A percentile compares a stretch with the other conserved stretches of the same genome.
phyloP scores from a whole-genome alignment of 30 jellyfish, hydroid and myxozoan genomes.

The Phacellophora camtschatica region DNA sequence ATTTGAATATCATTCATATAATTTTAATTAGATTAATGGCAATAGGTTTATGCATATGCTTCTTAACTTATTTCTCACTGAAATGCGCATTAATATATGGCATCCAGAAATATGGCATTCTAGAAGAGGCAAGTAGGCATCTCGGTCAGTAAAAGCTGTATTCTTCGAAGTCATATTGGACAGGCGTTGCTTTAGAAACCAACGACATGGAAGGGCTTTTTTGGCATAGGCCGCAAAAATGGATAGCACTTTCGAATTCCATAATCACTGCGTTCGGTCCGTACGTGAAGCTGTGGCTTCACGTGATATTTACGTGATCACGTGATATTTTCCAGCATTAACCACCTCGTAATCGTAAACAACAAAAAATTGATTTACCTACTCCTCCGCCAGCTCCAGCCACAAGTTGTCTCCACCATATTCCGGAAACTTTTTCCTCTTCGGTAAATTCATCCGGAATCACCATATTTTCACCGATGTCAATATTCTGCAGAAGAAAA shows the following conservation, averaged over 20 bases:
- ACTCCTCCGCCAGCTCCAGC: slow-evolving; percentile 99
- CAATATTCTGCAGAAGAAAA: slow-evolving; percentile 84
- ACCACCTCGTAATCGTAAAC: not conserved
- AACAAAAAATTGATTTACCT: slow-evolving; percentile 55
- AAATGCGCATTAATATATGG: too few relatives aligned
- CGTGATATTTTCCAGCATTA: not conserved
- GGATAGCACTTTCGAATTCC: too few relatives aligned
- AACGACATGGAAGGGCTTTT: not conserved
- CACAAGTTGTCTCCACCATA: slow-evolving; percentile 98
- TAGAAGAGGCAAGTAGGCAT: too few relatives aligned
- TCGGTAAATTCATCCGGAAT: slow-evolving; percentile 98
- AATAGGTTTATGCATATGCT: too few relatives aligned
- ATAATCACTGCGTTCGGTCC: too few relatives aligned
- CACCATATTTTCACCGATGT: slow-evolving; percentile 90
- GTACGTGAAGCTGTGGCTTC: not conserved
- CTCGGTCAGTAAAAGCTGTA: too few relatives aligned
- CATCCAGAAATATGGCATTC: too few relatives aligned
- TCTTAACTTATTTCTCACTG: too few relatives aligned
- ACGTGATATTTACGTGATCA: not conserved
- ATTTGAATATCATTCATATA: too few relatives aligned
- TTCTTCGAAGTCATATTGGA: too few relatives aligned
- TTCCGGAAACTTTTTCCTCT: slow-evolving; percentile 92
- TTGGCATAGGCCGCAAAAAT: too few relatives aligned
- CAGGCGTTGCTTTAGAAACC: not conserved
- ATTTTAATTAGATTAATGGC: too few relatives aligned